These are phyloP conservation scores for Diplogasteroides magnus DNA, from an alignment of 1,140 invertebrate species.

Conservation along the genomic window DNA sequence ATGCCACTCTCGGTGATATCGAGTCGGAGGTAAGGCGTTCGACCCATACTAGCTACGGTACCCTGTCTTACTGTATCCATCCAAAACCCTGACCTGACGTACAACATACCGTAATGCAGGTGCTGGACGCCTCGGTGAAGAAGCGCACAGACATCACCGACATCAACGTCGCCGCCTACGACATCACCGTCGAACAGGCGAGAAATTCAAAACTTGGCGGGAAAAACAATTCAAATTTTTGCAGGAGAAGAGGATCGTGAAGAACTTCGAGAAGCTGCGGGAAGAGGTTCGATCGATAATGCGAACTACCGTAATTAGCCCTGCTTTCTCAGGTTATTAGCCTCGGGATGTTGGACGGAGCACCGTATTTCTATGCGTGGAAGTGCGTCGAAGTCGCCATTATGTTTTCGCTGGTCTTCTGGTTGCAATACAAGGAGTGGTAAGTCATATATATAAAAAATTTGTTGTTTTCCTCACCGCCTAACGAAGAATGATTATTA, in stretches of 20 bases:
- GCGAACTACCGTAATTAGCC: too few relatives aligned
- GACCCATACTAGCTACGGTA: too few relatives aligned
- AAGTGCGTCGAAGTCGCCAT: background rate
- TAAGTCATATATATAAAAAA: too few relatives aligned
- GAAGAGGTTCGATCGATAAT: too few relatives aligned
- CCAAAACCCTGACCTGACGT: conserved; percentile 5
- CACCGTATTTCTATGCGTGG: background rate
- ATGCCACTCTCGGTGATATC: background rate
- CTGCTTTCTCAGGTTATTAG: too few relatives aligned
- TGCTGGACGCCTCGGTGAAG: conserved; percentile 4
- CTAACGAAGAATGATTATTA: too few relatives aligned
- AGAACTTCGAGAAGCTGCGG: background rate
- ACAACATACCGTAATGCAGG: conserved; percentile 23
- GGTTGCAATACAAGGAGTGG: background rate
- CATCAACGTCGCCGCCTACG: conserved; percentile 40
- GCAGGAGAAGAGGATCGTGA: background rate
- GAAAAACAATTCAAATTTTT: too few relatives aligned
- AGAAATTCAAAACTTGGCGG: too few relatives aligned
- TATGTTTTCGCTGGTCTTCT: background rate
- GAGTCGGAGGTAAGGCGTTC: background rate
- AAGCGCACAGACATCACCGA: conserved; percentile 29
- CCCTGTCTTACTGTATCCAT: too few relatives aligned
- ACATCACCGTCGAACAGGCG: conserved; percentile 48
- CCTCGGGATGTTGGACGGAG: background rate
- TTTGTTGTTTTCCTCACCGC: too few relatives aligned